Base-by-base conservation (phyloP, 2,113 vertebrate species). In the Reinhardtius hippoglossoides region DNA sequence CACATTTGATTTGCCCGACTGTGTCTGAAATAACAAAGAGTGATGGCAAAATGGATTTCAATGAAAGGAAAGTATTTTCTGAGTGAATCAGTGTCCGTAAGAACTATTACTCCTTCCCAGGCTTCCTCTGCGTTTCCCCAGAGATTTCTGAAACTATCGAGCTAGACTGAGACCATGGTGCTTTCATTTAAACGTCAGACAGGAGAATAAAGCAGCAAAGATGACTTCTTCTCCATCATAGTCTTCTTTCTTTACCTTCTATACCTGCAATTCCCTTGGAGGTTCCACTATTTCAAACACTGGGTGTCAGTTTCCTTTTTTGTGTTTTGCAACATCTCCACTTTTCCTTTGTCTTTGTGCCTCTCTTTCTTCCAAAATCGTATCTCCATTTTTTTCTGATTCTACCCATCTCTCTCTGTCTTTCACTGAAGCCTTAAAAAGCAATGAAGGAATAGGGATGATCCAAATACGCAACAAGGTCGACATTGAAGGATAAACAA, bases 101-200 rank as follows among this genome's bases (percentile, higher is more conserved):
- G 72, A 80, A 64, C 61, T 50, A 54, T 71, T 18, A 26, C 48
- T 72, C 62, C 60, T 67, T 78, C 42, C 23, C 26, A 0, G 4
- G 20, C n/a, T 67, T 67, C 14, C 21, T 56, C 18, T 27, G 44
- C 23, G 59, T 74, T 64, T 50, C 74, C 65, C 57, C 10, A 6
- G 59, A 77, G 40, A 72, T 64, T 80, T 67, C 55, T 52, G 3
- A 74, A 59, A 70, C 71, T 31, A n/a, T 80, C 31, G 18, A 14
- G 40, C 57, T 5, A 1, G 66, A 72, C 78, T 7, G 58, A 81
- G 50, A 54, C 74, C 24, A 44, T 7, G 7, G 10, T 66, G 63
- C 24, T 74, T 75, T 71, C 48, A 70, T 78, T 87, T 74, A 58
- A 80, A 81, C 52, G 60, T 61, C 50, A 50, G 63, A 40, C 68